Percentiles rank a stretch among this genome's conserved stretches.
These are phyloP conservation scores for Cossypha heuglini DNA, from an alignment of 2,797 vertebrate genomes.

Conservation along the genomic window DNA sequence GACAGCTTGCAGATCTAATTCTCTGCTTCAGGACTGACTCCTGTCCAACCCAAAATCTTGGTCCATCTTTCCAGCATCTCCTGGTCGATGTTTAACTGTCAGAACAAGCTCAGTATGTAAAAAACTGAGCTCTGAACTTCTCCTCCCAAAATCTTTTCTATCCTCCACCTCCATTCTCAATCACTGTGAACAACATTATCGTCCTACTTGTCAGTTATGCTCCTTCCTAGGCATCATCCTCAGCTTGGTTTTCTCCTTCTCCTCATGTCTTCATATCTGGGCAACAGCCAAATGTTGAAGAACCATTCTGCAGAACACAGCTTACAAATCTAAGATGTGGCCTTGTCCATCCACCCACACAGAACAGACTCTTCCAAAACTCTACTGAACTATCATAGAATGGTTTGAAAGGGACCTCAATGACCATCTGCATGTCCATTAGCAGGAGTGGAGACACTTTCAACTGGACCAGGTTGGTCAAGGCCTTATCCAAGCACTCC, in stretches of 20 bases:
- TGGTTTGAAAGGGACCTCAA: not conserved
- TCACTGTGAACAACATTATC: not conserved
- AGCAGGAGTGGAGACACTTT: not conserved
- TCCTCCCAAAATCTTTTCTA: not conserved
- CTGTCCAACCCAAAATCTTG: not conserved
- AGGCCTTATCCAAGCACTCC: too few species aligned
- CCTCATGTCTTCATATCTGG: not conserved
- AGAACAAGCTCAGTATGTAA: not conserved
- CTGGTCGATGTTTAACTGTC: not conserved
- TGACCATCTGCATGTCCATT: not conserved
- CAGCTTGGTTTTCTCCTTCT: not conserved
- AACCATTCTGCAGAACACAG: not conserved
- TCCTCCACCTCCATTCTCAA: not conserved
- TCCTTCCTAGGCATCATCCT: not conserved
- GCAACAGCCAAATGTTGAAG: not conserved
- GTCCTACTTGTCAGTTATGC: not conserved
- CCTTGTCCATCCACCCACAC: not conserved
- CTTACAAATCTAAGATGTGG: not conserved
- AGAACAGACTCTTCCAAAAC: not conserved
- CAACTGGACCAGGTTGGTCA: not conserved
- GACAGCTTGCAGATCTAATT: slow-evolving; percentile 11
- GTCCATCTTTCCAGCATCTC: not conserved
- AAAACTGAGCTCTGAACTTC: not conserved
- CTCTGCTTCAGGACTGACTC: not conserved
- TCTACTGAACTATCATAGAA: not conserved